These are phyloP conservation scores for Chaunax sp. DNA, from an alignment of 2,797 vertebrate species.

Conservation along the genomic window DNA sequence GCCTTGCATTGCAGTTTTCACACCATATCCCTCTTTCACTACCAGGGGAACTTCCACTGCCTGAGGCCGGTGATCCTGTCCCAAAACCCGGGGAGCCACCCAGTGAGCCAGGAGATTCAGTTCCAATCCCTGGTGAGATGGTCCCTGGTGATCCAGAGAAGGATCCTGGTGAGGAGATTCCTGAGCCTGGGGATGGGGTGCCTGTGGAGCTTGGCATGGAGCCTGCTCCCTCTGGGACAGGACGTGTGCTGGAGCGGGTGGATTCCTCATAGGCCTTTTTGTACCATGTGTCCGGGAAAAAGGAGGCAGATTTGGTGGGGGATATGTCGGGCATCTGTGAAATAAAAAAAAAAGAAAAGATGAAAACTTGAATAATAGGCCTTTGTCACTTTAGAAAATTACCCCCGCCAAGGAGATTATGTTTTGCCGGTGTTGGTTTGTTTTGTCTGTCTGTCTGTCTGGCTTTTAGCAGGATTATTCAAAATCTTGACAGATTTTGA, in stretches of 20 bases:
- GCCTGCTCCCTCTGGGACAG: conserved; percentile 93
- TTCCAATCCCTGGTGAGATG: conserved; percentile 93
- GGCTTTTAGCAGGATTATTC: too few relatives aligned
- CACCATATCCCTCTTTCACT: conserved; percentile 96
- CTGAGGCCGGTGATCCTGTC: conserved; percentile 94
- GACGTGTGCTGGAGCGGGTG: conserved; percentile 84
- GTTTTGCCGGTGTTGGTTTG: too few relatives aligned
- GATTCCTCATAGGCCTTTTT: conserved; percentile 93
- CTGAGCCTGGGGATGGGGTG: conserved; percentile 93
- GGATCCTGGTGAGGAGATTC: conserved; percentile 95
- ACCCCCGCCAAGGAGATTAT: too few relatives aligned
- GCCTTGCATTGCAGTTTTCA: conserved; percentile 93
- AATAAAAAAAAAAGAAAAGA: background rate
- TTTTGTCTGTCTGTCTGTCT: too few relatives aligned
- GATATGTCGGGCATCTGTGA: conserved; percentile 90
- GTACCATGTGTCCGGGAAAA: conserved; percentile 96
- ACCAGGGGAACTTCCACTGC: conserved; percentile 95
- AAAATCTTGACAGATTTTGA: too few relatives aligned
- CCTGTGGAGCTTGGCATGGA: conserved; percentile 95
- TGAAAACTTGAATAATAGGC: background rate
- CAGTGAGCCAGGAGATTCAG: conserved; percentile 92
- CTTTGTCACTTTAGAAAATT: too few relatives aligned
- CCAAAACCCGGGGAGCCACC: conserved; percentile 96
- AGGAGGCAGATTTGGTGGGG: conserved; percentile 91
- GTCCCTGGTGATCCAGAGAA: conserved; percentile 93